Evolutionary conservation across 37 sponge, comb jelly and placozoan species (phyloP).

Genomic region (Halichondria panicea): DNA sequence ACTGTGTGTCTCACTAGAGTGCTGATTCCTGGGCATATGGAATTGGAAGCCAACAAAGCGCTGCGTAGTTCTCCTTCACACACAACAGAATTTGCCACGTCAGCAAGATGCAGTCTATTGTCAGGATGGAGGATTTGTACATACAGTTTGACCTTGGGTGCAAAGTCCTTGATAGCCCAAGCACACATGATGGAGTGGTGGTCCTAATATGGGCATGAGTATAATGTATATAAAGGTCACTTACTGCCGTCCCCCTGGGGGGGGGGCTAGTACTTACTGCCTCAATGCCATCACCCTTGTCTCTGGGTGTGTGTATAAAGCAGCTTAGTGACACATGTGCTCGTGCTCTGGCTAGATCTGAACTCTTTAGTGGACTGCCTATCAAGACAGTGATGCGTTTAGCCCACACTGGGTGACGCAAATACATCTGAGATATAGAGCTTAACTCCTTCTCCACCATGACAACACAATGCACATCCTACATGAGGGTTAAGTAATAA

Average conservation of each 20-base stretch:
- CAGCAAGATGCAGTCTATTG: slow-evolving; percentile 60
- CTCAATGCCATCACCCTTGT: slow-evolving; percentile 20
- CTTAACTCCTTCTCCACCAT: slow-evolving; percentile 36
- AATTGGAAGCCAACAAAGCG: slow-evolving; percentile 70
- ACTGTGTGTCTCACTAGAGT: slow-evolving; percentile 56
- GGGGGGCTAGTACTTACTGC: slow-evolving; percentile 51
- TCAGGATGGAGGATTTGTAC: slow-evolving; percentile 73
- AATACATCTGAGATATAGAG: slow-evolving; percentile 25
- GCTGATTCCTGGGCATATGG: slow-evolving; percentile 65
- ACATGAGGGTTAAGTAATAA: neutral
- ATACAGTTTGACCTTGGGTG: slow-evolving; percentile 59
- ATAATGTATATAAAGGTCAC: too few species aligned
- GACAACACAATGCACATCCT: slow-evolving; percentile 38
- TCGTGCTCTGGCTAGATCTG: slow-evolving; percentile 65
- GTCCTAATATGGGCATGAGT: too few species aligned
- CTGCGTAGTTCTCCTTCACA: slow-evolving; percentile 72
- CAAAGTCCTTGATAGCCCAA: slow-evolving; percentile 60
- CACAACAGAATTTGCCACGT: slow-evolving; percentile 48
- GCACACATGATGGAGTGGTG: slow-evolving; percentile 73
- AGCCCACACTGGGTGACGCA: slow-evolving; percentile 64
- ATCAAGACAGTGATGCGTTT: slow-evolving; percentile 56
- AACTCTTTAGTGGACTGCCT: slow-evolving; percentile 54
- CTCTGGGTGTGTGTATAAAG: slow-evolving; percentile 58
- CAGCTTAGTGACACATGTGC: slow-evolving; percentile 50
- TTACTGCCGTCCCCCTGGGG: too few species aligned